A percentile compares a stretch with the other conserved stretches of the same genome.
Evolutionary conservation across 1,140 invertebrate species (phyloP).

Genomic region (Magallana gigas): DNA sequence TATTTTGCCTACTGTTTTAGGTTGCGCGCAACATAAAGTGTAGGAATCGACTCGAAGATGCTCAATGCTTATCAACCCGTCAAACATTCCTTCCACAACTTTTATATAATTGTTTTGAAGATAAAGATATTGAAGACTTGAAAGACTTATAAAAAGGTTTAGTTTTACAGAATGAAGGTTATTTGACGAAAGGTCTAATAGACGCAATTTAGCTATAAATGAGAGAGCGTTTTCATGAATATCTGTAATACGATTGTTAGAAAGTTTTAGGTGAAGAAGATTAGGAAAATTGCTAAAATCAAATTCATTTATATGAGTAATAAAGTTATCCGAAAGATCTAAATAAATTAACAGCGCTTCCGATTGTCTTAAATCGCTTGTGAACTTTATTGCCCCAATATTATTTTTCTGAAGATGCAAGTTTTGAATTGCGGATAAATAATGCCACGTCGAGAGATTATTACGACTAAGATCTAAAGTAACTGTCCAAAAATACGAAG

Average conservation of each 20-base stretch:
- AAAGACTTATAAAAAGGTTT: constrained; percentile 20
- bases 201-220: background rate
- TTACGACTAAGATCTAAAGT: background rate
- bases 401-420: background rate
- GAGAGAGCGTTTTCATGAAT: background rate
- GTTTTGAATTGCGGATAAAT: background rate
- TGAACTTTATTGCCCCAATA: background rate
- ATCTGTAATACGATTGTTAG: background rate
- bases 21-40: constrained; percentile 63
- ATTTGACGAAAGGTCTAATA: background rate
- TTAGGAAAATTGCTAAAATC: constrained; percentile 14
- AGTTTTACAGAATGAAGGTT: background rate
- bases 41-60: constrained; percentile 56
- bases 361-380: background rate
- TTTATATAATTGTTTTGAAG: background rate
- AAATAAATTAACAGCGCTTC: background rate
- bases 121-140: background rate
- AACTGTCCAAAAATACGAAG: background rate
- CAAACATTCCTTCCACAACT: constrained; percentile 56
- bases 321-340: constrained; percentile 32
- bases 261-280: constrained; percentile 11
- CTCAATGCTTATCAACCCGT: constrained; percentile 40
- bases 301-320: background rate
- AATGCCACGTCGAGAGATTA: background rate
- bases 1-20: constrained; percentile 42